Conservation (phyloP, 2,797 vertebrate species). For the Anas acuta region DNA sequence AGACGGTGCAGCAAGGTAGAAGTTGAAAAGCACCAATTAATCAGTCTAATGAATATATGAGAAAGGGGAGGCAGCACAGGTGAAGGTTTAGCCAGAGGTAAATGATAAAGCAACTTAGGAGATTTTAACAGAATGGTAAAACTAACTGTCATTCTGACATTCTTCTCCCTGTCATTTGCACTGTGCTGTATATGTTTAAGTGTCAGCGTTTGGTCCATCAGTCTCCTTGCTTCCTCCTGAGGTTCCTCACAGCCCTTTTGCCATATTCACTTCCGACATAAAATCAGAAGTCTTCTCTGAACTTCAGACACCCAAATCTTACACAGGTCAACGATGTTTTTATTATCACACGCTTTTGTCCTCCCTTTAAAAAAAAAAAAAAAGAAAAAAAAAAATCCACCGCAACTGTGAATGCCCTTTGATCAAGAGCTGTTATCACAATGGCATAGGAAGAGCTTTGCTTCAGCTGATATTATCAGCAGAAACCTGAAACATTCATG, state of each 20-base stretch:
- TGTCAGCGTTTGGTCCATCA: background rate
- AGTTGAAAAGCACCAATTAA: background rate
- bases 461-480: conserved; percentile 22
- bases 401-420: conserved; percentile 6
- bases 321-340: background rate
- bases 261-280: background rate
- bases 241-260: background rate
- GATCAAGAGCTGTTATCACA: background rate
- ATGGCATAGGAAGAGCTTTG: background rate
- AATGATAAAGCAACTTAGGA: background rate
- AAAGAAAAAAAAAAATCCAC: no score
- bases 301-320: background rate
- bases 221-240: background rate
- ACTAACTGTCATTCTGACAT: background rate
- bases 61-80: background rate
- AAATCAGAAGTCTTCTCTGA: conserved; percentile 2
- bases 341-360: conserved; percentile 8
- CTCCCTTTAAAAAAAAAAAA: background rate
- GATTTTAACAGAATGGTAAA: background rate
- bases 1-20: background rate
- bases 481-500: background rate
- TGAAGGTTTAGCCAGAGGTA: background rate
- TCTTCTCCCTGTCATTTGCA: background rate
- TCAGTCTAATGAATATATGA: background rate
- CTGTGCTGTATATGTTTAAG: background rate